These are phyloP conservation scores for Philopotamus ludificatus DNA, from an alignment of 1,140 invertebrate species.

Conservation along the genomic window DNA sequence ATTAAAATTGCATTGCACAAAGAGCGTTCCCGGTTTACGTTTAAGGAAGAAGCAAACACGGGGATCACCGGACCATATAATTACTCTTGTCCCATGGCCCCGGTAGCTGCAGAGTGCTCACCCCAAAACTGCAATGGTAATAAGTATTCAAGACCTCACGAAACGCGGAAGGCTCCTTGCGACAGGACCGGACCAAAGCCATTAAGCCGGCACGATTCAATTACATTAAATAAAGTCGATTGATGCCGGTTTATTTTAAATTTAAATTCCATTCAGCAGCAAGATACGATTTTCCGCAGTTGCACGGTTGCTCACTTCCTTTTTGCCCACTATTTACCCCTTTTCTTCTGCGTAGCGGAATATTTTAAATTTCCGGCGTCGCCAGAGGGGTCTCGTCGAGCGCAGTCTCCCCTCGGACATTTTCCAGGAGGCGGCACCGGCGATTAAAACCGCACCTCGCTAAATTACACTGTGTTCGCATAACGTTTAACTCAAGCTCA, in stretches of 20 bases:
- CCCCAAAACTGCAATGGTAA: not conserved
- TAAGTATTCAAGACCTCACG: not conserved
- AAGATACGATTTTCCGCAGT: too few relatives aligned
- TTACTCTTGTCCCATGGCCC: slow-evolving; percentile 8
- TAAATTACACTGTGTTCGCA: slow-evolving; percentile 20
- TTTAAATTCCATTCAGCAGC: too few relatives aligned
- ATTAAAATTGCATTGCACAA: slow-evolving; percentile 2
- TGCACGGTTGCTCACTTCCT: too few relatives aligned
- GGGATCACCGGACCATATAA: slow-evolving; percentile 28
- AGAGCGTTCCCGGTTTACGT: not conserved
- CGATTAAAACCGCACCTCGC: slow-evolving; percentile 32
- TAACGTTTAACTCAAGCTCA: slow-evolving; percentile 20
- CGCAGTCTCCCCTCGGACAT: slow-evolving; percentile 4
- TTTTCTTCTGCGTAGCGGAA: too few relatives aligned
- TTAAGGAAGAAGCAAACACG: not conserved
- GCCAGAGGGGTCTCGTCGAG: too few relatives aligned
- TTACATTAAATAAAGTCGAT: too few relatives aligned
- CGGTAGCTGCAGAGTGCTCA: slow-evolving; percentile 8
- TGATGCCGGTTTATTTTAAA: too few relatives aligned
- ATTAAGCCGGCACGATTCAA: too few relatives aligned
- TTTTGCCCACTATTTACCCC: too few relatives aligned
- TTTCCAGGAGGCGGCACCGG: slow-evolving; percentile 10
- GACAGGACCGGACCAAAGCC: too few relatives aligned
- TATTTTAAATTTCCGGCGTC: too few relatives aligned
- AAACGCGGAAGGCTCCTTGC: too few relatives aligned